These are phyloP conservation scores for Pollenia angustigena DNA, from an alignment of 2,888 invertebrate genomes.

Conservation along the genomic window DNA sequence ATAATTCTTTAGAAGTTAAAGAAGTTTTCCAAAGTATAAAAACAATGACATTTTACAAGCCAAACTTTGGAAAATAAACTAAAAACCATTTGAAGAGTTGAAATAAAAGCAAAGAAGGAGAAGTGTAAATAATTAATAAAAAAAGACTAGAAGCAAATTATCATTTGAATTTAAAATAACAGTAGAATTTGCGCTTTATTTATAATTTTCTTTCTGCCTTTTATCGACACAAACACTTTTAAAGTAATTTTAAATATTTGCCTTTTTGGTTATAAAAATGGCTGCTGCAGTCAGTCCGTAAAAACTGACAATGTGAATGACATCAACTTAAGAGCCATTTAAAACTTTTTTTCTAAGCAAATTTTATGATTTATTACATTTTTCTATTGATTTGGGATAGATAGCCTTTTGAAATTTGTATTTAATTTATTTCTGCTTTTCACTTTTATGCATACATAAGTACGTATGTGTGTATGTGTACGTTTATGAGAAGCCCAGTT, in stretches of 20 bases:
- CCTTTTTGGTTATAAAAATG: not conserved
- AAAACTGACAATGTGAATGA: too few relatives aligned
- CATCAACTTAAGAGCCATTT: too few relatives aligned
- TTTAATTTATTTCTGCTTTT: not conserved
- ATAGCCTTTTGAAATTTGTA: not conserved
- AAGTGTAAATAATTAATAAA: not conserved
- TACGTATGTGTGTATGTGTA: too few relatives aligned
- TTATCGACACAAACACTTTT: not conserved
- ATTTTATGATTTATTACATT: not conserved
- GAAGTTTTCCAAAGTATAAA: not conserved
- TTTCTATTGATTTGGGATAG: not conserved
- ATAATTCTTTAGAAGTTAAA: not conserved
- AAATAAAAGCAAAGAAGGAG: not conserved
- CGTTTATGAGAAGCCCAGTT: too few relatives aligned
- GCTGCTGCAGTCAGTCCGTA: not conserved
- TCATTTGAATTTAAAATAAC: not conserved
- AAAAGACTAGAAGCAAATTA: not conserved
- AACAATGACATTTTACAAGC: not conserved
- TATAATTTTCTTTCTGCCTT: not conserved
- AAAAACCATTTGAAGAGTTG: not conserved
- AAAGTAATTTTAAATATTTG: not conserved
- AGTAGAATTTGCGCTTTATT: not conserved
- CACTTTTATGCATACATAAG: too few relatives aligned
- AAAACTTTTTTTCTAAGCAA: too few relatives aligned
- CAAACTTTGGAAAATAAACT: not conserved